These are phyloP conservation scores for Zaprionus lachaisei DNA, from an alignment of 1,140 invertebrate species.

Conservation along the genomic window DNA sequence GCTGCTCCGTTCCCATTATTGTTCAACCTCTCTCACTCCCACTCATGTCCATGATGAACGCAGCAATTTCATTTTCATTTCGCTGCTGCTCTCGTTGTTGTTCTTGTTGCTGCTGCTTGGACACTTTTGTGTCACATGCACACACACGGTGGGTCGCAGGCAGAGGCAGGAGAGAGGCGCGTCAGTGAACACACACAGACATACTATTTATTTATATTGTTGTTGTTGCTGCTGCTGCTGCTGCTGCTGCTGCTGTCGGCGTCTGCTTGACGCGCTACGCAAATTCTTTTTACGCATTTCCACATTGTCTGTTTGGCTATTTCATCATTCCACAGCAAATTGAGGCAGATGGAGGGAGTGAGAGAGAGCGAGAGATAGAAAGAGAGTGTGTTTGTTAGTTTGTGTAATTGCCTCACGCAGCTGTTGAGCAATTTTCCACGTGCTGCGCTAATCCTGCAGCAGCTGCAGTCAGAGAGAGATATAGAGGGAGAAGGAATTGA, in stretches of 20 bases:
- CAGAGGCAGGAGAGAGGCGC: conserved; percentile 1
- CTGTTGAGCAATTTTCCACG: conserved; percentile 40
- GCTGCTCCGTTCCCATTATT: neutral
- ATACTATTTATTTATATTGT: neutral
- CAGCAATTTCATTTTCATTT: conserved; percentile 66
- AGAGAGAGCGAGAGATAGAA: too few species aligned
- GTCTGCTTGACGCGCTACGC: conserved; percentile 50
- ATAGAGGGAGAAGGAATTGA: too few species aligned
- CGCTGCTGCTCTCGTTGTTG: conserved; percentile 4
- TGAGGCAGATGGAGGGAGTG: neutral
- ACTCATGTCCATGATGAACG: conserved; percentile 45
- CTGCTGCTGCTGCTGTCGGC: conserved; percentile 23
- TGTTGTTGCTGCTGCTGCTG: neutral
- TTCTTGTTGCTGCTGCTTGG: conserved; percentile 6
- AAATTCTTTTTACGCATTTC: conserved; percentile 54
- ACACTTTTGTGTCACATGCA: conserved; percentile 35
- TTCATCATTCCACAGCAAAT: conserved; percentile 43
- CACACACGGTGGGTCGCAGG: neutral
- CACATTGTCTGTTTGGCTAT: conserved; percentile 47
- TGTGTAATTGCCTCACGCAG: conserved; percentile 17
- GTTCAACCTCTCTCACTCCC: conserved; percentile 1
- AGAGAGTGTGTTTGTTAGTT: neutral
- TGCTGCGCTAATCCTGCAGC: conserved; percentile 18
- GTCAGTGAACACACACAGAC: neutral
- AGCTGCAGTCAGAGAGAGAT: too few species aligned